phyloP scores from a whole-genome alignment of 2,113 vertebrate genomes.

The Lepidiolamprologus cunningtoni region DNA sequence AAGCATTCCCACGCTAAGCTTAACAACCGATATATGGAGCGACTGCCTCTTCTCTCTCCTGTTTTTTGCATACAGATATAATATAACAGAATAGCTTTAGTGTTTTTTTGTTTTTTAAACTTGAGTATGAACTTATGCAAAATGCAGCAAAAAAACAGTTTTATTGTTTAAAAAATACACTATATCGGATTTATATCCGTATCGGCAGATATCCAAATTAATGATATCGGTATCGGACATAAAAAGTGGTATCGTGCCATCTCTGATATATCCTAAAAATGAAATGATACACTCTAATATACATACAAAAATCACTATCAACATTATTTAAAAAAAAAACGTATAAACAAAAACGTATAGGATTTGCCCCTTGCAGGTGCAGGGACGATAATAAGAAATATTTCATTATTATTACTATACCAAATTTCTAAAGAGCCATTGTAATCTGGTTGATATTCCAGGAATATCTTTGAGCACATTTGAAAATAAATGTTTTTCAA shows the following conservation, averaged over 20 bases:
- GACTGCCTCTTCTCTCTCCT: no score
- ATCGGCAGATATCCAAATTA: background rate
- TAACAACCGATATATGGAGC: background rate
- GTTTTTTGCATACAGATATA: background rate
- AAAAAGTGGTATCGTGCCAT: background rate
- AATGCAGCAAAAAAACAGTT: background rate
- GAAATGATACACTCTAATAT: background rate
- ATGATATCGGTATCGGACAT: background rate
- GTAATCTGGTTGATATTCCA: background rate
- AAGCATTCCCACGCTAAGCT: background rate
- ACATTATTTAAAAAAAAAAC: background rate
- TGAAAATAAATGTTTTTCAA: background rate
- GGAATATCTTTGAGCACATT: background rate
- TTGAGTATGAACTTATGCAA: background rate
- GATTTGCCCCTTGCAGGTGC: background rate
- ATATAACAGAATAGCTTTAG: background rate
- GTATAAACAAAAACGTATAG: background rate
- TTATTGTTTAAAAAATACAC: background rate
- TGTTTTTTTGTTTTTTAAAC: background rate
- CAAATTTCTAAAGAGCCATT: background rate
- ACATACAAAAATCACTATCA: background rate
- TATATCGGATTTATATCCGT: background rate
- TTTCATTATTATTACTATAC: background rate
- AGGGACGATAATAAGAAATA: background rate
- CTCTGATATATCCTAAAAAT: background rate